These are phyloP conservation scores for Pogonognathellus flavescens DNA, from an alignment of 1,140 invertebrate genomes.

Conservation along the genomic window DNA sequence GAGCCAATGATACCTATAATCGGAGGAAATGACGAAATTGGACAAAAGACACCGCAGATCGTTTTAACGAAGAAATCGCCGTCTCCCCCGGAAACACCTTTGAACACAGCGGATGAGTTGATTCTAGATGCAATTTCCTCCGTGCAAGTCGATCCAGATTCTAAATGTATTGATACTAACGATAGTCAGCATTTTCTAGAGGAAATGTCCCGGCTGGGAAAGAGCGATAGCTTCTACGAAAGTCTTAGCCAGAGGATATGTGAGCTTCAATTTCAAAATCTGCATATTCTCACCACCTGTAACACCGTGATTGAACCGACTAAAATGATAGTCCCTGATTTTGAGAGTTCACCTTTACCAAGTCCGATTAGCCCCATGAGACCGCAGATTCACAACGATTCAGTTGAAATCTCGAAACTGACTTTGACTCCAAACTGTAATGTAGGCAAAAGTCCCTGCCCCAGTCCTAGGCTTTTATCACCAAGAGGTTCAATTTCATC, in stretches of 20 bases:
- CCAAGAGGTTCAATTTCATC: constrained; percentile 58
- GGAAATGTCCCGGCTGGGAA: constrained; percentile 63
- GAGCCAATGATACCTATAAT: not conserved
- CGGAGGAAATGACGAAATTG: not conserved
- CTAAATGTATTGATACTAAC: constrained; percentile 63
- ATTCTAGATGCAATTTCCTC: not conserved
- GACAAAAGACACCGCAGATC: constrained; percentile 7
- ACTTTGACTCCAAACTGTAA: constrained; percentile 39
- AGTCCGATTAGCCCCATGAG: constrained; percentile 57
- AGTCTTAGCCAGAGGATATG: constrained; percentile 65
- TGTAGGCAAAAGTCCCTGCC: constrained; percentile 1
- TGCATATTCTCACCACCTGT: constrained; percentile 62
- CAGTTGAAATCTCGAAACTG: constrained; percentile 17
- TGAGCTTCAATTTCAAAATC: constrained; percentile 66
- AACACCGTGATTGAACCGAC: constrained; percentile 60
- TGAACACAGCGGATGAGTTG: constrained; percentile 5
- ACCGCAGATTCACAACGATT: constrained; percentile 24
- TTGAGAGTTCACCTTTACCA: constrained; percentile 59
- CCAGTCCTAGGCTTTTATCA: constrained; percentile 36
- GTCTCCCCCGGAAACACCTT: not conserved
- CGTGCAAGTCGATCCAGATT: constrained; percentile 4
- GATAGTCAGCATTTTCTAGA: constrained; percentile 66
- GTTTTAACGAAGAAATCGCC: not conserved
- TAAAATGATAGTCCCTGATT: constrained; percentile 43
- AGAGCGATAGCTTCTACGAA: constrained; percentile 66